Evolutionary conservation across 2,797 vertebrate genomes (phyloP).

Genomic region (Garrulus glandarius): DNA sequence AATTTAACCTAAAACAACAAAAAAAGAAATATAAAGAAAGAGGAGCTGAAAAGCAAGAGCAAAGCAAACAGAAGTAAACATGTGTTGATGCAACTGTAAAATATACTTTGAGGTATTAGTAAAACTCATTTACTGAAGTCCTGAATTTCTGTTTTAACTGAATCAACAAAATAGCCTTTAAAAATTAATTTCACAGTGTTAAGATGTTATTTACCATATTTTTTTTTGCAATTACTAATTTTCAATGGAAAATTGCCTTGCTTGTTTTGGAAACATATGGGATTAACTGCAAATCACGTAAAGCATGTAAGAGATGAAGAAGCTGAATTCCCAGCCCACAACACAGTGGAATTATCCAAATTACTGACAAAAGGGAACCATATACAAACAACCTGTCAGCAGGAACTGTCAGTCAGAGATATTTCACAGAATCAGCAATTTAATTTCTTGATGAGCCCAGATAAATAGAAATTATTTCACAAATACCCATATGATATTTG

Average conservation of each 20-base stretch:
- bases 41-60: neutral
- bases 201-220: neutral
- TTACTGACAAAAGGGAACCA: neutral
- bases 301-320: neutral
- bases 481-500: neutral
- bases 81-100: neutral
- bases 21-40: constrained; percentile 19
- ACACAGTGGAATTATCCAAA: neutral
- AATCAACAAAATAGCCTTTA: neutral
- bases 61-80: neutral
- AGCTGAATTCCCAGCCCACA: neutral
- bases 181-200: neutral
- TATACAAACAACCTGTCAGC: neutral
- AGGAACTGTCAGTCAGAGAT: neutral
- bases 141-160: neutral
- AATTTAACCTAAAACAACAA: constrained; percentile 67
- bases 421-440: neutral
- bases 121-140: neutral
- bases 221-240: neutral
- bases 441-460: neutral
- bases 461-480: neutral
- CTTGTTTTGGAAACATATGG: neutral
- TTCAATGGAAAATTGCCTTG: neutral
- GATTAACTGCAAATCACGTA: neutral
- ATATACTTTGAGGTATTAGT: neutral